Base-by-base conservation (phyloP, 2,797 vertebrate species). In the Gallirallus australis region DNA sequence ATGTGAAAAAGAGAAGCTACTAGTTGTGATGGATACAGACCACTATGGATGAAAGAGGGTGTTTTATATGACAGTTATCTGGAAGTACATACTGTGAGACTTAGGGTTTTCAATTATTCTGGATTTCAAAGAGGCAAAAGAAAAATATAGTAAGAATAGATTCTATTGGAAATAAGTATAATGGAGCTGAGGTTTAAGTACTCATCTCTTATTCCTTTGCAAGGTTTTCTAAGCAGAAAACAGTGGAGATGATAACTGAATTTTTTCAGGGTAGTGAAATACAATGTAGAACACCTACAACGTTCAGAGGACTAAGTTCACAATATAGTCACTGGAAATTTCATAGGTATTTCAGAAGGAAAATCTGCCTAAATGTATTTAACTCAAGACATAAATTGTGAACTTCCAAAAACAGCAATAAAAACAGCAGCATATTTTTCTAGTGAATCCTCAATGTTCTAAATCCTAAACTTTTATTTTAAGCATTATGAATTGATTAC, bases 31-130 rank as follows among this genome's bases (percentile, higher is more conserved):
- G 33, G 35, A 50, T 81, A 56, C 11, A 82, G 65, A 78, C 75
- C 45, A 40, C 53, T 85, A 75, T 6, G 19, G 40, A 47, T 77
- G 48, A 88, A 86, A 68, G 24, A 40, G 10, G 40, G 15, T 53
- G 40, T 92, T 86, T 68, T 60, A 45, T 71, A 48, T 45, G 54
- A 28, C 30, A 7, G 39, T 89, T 84, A 75, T 59, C 68, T 79
- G 37, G 30, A 77, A 59, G 35, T 73, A 48, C 9, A 25, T 93
- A 88, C 50, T 72, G 5, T 70, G 35, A 59, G 63, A 88, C 33
- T 54, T 15, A 77, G 25, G 47, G 33, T 83, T 96, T 93, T 94
- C 37, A 80, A 53, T 75, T 86, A 84, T 70, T 91, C 78, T 78
- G 69, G 92, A 53, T 82, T 63, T 89, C 56, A 88, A 93, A 53